Evolutionary conservation across 1,140 invertebrate genomes (phyloP), one percentile per base, ranked within the genome.

Genomic region (Drosophila quadrilineata): DNA sequence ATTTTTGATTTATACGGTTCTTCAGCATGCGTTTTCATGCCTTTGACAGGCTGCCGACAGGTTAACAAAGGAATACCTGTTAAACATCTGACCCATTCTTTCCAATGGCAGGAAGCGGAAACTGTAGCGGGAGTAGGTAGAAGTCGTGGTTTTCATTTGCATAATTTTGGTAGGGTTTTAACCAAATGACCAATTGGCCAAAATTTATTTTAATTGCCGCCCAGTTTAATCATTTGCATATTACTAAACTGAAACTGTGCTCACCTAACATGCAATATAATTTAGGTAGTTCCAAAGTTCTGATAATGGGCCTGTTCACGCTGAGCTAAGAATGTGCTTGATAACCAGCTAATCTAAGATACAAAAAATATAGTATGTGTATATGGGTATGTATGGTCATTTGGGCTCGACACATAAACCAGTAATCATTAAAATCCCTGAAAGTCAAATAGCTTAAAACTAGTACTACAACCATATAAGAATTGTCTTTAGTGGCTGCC

Each of bases 1-100:
- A 75, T 62, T 79, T 62, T 77, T 85, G 79, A 86, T 86, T 86
- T 86, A 87, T 87, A 86, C 82, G 82, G 68, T 86, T 76, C 75
- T 87, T 79, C 67, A 35, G 45, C 43, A 69, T 52, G 69, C 72
- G 74, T 87, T 87, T 86, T 86, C 82, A 86, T 86, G 82, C 82
- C 72, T 87, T 28, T 86, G 82, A 86, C 76, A 86, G 70, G 41
- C 69, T 57, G 75, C 58, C 76, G 76, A 85, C 79, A 71, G 79
- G 70, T 63, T 49, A 48, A 52, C 56, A 60, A 49, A 29, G 21
- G 22, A 63, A 31, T 52, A 52, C 38, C 43, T 17, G 35, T 54
- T 48, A 56, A 63, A 43, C 40, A 41, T 43, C 8, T 36, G 38
- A 49, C 59, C 62, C 35, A 63, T 67, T 54, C 65, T 63, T 58